Percentiles rank a stretch among this genome's conserved stretches.
phyloP scores from a whole-genome alignment of 1,140 invertebrate genomes.

The Pseudomyrmex pallidus region DNA sequence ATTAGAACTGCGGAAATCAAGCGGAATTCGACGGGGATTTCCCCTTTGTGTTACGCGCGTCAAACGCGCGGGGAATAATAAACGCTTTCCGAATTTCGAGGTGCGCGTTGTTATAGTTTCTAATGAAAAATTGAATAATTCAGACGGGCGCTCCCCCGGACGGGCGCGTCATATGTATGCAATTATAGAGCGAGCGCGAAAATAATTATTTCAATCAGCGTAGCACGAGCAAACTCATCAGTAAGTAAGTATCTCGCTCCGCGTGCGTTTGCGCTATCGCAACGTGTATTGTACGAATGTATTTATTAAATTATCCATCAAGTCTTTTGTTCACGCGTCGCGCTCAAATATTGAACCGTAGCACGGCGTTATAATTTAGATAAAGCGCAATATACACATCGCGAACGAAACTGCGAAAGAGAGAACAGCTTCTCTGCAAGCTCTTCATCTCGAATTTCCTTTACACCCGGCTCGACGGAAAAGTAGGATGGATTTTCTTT shows the following conservation, averaged over 20 bases:
- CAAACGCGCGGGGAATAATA: not conserved
- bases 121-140: slow-evolving; percentile 47
- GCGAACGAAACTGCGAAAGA: not conserved
- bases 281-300: not conserved
- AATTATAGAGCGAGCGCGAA: not conserved
- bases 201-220: slow-evolving; percentile 25
- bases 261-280: not conserved
- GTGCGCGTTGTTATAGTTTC: not conserved
- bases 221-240: slow-evolving; percentile 1
- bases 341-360: not conserved
- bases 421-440: not conserved
- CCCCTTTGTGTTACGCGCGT: not conserved
- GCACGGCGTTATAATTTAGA: slow-evolving; percentile 28
- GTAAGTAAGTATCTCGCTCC: not conserved
- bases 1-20: slow-evolving; percentile 10
- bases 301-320: slow-evolving; percentile 27
- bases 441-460: not conserved
- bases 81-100: slow-evolving; percentile 1
- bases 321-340: slow-evolving; percentile 6
- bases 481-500: not conserved
- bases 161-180: no score
- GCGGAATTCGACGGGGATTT: not conserved
- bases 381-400: slow-evolving; percentile 1
- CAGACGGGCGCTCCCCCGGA: not conserved
- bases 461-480: not conserved